A percentile compares a stretch with the other conserved stretches of the same genome.
Evolutionary conservation across 2,888 invertebrate genomes (phyloP).

Genomic region (Tachina grossa): DNA sequence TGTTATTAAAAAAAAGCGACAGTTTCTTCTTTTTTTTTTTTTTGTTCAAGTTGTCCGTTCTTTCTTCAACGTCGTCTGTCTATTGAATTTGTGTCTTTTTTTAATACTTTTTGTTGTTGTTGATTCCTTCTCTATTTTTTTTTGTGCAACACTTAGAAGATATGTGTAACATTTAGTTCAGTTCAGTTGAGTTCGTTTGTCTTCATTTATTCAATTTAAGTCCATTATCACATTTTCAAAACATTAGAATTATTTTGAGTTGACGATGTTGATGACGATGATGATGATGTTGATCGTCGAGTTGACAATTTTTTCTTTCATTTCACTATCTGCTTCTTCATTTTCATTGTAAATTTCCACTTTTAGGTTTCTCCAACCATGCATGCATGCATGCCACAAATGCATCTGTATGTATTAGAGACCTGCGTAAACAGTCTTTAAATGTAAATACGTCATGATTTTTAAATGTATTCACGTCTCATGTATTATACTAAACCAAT

Average conservation of each 20-base stretch:
- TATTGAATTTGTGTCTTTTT: conserved; percentile 27
- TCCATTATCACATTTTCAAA: conserved; percentile 74
- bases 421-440: too few relatives aligned
- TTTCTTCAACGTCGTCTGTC: conserved; percentile 19
- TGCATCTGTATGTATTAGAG: not conserved
- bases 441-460: too few relatives aligned
- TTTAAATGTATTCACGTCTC: too few relatives aligned
- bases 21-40: not conserved
- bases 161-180: conserved; percentile 36
- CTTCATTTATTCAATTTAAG: conserved; percentile 70
- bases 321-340: conserved; percentile 6
- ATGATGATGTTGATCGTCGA: conserved; percentile 25
- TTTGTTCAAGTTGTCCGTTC: conserved; percentile 16
- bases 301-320: conserved; percentile 19
- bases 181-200: conserved; percentile 69
- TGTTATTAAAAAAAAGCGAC: conserved; percentile 42
- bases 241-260: conserved; percentile 76
- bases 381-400: not conserved
- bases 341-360: conserved; percentile 45
- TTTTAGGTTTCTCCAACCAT: conserved; percentile 28
- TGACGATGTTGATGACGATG: conserved; percentile 55
- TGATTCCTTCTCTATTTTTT: not conserved
- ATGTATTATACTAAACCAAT: too few relatives aligned
- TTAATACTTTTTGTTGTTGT: conserved; percentile 14
- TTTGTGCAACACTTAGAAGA: conserved; percentile 40